phyloP scores from a whole-genome alignment of 2,113 vertebrate genomes.

The Carlito syrichta region DNA sequence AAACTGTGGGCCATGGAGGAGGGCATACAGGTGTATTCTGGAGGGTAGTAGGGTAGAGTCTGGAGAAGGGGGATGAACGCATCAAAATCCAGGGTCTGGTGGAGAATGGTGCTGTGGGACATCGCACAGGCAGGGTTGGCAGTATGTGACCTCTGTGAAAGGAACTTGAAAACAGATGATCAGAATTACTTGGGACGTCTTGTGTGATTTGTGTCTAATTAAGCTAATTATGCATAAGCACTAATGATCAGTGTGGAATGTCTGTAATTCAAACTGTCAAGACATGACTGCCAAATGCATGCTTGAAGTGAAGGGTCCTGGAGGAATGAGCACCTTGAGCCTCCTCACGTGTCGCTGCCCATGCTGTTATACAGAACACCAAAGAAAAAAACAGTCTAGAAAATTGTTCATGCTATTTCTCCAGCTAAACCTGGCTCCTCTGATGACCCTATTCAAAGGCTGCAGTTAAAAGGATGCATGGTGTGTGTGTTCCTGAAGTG shows the following conservation, averaged over 20 bases:
- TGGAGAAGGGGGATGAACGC: conserved; percentile 97
- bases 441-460: not conserved
- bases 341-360: not conserved
- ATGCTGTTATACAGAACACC: not conserved
- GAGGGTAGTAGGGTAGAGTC: conserved; percentile 96
- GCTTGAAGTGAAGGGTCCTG: not conserved
- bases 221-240: not conserved
- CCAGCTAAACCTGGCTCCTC: not conserved
- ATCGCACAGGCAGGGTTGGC: conserved; percentile 92
- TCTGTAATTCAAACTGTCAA: not conserved
- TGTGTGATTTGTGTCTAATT: not conserved
- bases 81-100: conserved; percentile 96
- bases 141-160: conserved; percentile 91
- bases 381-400: too few relatives aligned
- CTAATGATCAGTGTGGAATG: not conserved
- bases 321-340: not conserved
- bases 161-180: conserved; percentile 88
- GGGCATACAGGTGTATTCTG: conserved; percentile 95
- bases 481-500: fast-evolving
- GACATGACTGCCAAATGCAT: not conserved
- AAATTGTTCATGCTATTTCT: not conserved
- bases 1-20: conserved; percentile 91
- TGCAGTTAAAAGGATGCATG: not conserved
- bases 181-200: not conserved
- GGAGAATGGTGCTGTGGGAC: conserved; percentile 92